A percentile compares a stretch with the other conserved stretches of the same genome.
Evolutionary conservation across 2,797 vertebrate species (phyloP).

Genomic region (Arrhamphus sclerolepis): DNA sequence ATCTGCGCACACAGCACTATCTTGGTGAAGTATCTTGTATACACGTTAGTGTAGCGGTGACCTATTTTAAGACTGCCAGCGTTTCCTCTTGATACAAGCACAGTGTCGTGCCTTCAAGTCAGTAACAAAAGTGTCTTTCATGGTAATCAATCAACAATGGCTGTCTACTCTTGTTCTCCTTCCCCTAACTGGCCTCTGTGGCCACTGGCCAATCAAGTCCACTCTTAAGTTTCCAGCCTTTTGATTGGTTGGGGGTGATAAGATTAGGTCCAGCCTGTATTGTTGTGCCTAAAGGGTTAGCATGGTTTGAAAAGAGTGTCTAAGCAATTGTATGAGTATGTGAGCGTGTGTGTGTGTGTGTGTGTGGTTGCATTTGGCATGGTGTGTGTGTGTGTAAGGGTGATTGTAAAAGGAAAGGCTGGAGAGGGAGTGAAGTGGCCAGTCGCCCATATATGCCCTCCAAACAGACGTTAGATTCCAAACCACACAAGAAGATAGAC

Average conservation of each 20-base stretch:
- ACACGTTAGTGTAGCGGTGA: slow-evolving; percentile 43
- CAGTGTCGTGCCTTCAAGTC: slow-evolving; percentile 69
- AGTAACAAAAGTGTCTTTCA: slow-evolving; percentile 79
- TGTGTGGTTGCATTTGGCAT: slow-evolving; percentile 17
- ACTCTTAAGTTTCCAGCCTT: slow-evolving; percentile 65
- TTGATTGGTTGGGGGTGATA: slow-evolving; percentile 65
- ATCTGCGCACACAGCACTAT: slow-evolving; percentile 55
- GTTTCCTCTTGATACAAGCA: slow-evolving; percentile 69
- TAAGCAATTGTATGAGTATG: slow-evolving; percentile 59
- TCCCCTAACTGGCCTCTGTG: slow-evolving; percentile 77
- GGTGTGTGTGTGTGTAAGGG: slow-evolving; percentile 40
- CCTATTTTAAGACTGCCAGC: slow-evolving; percentile 69
- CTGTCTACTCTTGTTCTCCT: slow-evolving; percentile 76
- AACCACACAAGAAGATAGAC: slow-evolving; percentile 69
- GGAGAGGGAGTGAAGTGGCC: slow-evolving; percentile 57
- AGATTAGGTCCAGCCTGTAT: slow-evolving; percentile 77
- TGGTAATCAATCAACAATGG: slow-evolving; percentile 81
- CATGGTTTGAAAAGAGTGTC: slow-evolving; percentile 76
- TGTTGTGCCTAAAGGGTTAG: slow-evolving; percentile 76
- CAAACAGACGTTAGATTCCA: slow-evolving; percentile 62
- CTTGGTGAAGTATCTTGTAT: slow-evolving; percentile 44
- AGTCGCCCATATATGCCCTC: slow-evolving; percentile 61
- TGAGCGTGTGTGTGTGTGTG: slow-evolving; percentile 42
- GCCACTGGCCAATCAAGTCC: slow-evolving; percentile 76
- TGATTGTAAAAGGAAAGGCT: slow-evolving; percentile 65